Base-by-base conservation (phyloP, 2,113 vertebrate genomes). In the Mesembrinibis cayennensis region DNA sequence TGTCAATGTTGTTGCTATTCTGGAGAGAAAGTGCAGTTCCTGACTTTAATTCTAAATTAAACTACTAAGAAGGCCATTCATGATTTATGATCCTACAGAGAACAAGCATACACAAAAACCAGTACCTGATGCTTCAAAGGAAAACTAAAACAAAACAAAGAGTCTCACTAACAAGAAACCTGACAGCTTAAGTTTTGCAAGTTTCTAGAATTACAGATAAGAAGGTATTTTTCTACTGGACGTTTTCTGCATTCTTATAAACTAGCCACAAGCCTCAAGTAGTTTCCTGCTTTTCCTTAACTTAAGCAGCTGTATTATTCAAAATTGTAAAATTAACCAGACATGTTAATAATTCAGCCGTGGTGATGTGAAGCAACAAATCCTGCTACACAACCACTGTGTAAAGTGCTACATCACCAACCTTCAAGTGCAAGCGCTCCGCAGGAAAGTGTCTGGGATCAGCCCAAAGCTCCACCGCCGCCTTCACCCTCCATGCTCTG, bases 361-460 rank as follows among this genome's bases (percentile, higher is more conserved):
- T 12, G 14, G 3, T 25, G 9, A 16, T 20, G 4, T 2, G 10
- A 27, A 42, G 17, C 30, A 67, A 69, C 17, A 40, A 79, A 15
- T 0, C 15, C 38, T 23, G 34, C 16, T 19, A 7, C 10, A 11
- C 1, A 0, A 32, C 7, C 20, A 14, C 29, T 44, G 8, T 18
- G 20, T 6, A 1, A 52, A 56, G 7, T 0, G 4, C 10, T 23
- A n/a, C 8, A 2, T n/a, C n/a, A 90, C 82, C 53, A 40, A 88
- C 62, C 66, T 92, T 29, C 13, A 13, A 16, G 15, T 3, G 1
- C 14, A 16, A 50, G n/a, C 15, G 6, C 2, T 6, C 14, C 14
- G 14, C 4, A 17, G 36, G 11, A 52, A 32, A 58, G 11, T 0
- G 0, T 4, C 4, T 1, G 1, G 25, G 7, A 83, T 23, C 29